Conservation (phyloP, 92 coral and sea anemone species). For the Parazoanthus darwini region DNA sequence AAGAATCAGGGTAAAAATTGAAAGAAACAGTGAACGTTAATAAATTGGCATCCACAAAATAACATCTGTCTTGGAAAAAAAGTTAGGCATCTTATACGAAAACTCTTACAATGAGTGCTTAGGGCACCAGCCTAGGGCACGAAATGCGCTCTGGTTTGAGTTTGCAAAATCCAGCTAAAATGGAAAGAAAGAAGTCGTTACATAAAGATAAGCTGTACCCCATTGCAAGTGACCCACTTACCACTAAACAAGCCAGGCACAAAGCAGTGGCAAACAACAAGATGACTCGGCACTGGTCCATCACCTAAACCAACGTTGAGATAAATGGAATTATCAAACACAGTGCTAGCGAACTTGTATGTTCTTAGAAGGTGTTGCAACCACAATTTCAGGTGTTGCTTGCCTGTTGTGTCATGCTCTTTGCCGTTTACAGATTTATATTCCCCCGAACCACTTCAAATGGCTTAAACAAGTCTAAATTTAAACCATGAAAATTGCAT, state of each 20-base stretch:
- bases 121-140: too few species aligned
- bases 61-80: too few species aligned
- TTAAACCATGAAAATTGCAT: too few species aligned
- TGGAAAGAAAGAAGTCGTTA: not conserved
- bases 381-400: not conserved
- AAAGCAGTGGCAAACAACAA: constrained; percentile 76
- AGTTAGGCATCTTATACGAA: too few species aligned
- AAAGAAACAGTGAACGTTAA: too few species aligned
- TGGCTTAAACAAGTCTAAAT: not conserved
- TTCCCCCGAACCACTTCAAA: not conserved
- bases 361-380: too few species aligned
- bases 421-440: not conserved
- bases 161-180: not conserved
- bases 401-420: not conserved
- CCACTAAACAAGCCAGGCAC: constrained; percentile 77
- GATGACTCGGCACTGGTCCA: constrained; percentile 73
- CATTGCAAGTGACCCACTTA: constrained; percentile 38
- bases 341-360: not conserved
- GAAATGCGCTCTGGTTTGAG: too few species aligned
- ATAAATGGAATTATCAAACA: not conserved
- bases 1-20: too few species aligned
- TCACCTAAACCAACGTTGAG: constrained; percentile 57
- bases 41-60: too few species aligned
- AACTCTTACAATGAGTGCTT: too few species aligned
- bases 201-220: not conserved